These are phyloP conservation scores for Heliconius melpomene DNA, from an alignment of 1,140 invertebrate species.

Conservation along the genomic window DNA sequence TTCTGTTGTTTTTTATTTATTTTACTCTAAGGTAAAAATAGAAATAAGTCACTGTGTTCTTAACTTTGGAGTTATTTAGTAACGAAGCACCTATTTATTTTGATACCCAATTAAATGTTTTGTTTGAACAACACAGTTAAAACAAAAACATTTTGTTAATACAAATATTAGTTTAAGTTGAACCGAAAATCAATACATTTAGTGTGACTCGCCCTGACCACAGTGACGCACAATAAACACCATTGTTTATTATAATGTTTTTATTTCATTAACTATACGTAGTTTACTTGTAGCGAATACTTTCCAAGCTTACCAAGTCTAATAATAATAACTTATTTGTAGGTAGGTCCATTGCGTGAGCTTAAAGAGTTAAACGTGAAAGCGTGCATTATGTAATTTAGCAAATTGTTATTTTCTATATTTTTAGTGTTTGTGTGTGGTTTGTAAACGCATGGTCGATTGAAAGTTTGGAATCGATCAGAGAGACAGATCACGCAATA, in stretches of 20 bases:
- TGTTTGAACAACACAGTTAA: no score
- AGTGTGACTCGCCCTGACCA: background rate
- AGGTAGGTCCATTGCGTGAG: background rate
- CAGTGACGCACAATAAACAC: background rate
- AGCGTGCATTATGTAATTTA: background rate
- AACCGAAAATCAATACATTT: background rate
- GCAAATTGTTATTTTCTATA: slow-evolving; percentile 2
- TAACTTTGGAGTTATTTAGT: no score
- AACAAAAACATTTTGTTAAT: no score
- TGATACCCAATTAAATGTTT: no score
- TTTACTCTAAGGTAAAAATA: background rate
- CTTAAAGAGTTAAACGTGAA: background rate
- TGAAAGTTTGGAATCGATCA: no score
- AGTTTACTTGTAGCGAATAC: no score
- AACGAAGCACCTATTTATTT: no score
- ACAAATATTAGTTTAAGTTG: background rate
- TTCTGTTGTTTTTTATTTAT: background rate
- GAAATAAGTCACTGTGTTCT: background rate
- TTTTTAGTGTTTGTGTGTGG: background rate
- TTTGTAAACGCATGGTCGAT: no score
- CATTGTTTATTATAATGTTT: background rate
- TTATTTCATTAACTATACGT: background rate
- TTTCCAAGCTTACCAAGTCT: no score
- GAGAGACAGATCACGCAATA: no score
- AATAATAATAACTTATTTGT: background rate